These are phyloP conservation scores for Ceramica pisi DNA, from an alignment of 2,888 invertebrate species.

Conservation along the genomic window DNA sequence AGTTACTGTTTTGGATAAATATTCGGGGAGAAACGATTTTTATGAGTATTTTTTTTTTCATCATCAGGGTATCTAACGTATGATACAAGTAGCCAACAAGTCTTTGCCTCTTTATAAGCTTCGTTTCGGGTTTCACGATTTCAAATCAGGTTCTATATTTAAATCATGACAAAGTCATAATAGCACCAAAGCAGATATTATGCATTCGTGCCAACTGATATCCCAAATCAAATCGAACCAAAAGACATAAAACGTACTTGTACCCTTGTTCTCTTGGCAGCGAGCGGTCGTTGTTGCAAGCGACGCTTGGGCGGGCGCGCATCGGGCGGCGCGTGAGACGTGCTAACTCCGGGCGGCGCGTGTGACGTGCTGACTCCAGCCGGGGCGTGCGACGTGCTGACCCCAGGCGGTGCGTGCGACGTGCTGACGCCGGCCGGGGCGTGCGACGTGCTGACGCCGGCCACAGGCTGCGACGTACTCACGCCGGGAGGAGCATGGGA, in stretches of 20 bases:
- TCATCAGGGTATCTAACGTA: too few species aligned
- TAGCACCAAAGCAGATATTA: neutral
- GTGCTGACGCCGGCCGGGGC: slow-evolving; percentile 69
- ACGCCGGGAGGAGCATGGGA: slow-evolving; percentile 74
- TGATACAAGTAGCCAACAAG: too few species aligned
- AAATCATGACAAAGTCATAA: neutral
- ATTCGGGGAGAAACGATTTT: too few species aligned
- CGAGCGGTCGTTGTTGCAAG: slow-evolving; percentile 83
- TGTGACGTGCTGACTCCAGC: slow-evolving; percentile 71
- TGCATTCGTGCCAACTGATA: neutral
- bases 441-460: slow-evolving; percentile 75
- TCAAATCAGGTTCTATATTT: neutral
- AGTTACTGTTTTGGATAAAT: too few species aligned
- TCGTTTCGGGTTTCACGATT: too few species aligned
- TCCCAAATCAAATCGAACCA: neutral
- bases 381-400: slow-evolving; percentile 76
- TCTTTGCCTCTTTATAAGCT: too few species aligned
- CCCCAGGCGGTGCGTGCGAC: slow-evolving; percentile 72
- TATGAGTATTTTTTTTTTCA: too few species aligned
- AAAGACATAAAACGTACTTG: slow-evolving; percentile 79
- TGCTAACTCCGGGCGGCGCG: slow-evolving; percentile 73
- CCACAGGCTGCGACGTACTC: slow-evolving; percentile 73
- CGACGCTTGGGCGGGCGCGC: slow-evolving; percentile 84
- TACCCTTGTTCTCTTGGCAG: slow-evolving; percentile 89
- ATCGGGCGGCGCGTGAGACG: slow-evolving; percentile 82